phyloP scores from a whole-genome alignment of 2,797 vertebrate genomes.

The Sparidentex hasta region DNA sequence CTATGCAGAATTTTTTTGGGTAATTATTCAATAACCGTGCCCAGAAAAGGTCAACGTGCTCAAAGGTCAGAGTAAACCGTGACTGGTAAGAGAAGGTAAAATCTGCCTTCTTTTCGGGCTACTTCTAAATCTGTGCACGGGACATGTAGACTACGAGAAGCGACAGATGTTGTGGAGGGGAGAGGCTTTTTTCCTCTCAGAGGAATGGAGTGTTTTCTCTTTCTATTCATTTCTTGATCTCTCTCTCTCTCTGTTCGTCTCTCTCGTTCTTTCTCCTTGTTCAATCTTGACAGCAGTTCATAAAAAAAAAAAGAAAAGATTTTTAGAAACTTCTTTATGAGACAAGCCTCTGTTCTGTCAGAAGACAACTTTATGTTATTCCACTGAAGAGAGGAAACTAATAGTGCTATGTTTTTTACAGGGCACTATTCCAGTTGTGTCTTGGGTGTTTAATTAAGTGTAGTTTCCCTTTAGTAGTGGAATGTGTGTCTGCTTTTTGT shows the following conservation, averaged over 20 bases:
- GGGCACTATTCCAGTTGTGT: constrained; percentile 93
- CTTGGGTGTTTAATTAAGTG: constrained; percentile 98
- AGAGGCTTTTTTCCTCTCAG: constrained; percentile 28
- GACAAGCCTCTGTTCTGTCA: constrained; percentile 74
- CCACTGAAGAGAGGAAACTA: constrained; percentile 66
- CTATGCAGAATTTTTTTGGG: background rate
- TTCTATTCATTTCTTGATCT: constrained; percentile 67
- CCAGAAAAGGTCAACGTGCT: background rate
- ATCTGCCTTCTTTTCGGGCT: constrained; percentile 43
- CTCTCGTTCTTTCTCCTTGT: constrained; percentile 49
- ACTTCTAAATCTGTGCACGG: constrained; percentile 27
- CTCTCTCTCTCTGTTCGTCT: constrained; percentile 34
- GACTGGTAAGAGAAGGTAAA: constrained; percentile 47
- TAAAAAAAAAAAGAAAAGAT: constrained; percentile 46
- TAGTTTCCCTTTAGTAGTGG: constrained; percentile 95
- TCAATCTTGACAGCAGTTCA: constrained; percentile 72
- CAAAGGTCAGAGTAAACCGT: constrained; percentile 5
- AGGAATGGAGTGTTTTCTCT: constrained; percentile 59
- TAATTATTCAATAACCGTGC: background rate
- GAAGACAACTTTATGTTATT: constrained; percentile 77
- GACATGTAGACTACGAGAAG: constrained; percentile 42
- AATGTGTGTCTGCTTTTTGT: constrained; percentile 98
- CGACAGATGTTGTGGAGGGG: constrained; percentile 52
- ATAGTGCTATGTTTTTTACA: constrained; percentile 77
- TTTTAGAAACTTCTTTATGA: constrained; percentile 73